A percentile compares a stretch with the other conserved stretches of the same genome.
Evolutionary conservation across 1,140 invertebrate genomes (phyloP).

Genomic region (Ptiloglossa arizonensis): DNA sequence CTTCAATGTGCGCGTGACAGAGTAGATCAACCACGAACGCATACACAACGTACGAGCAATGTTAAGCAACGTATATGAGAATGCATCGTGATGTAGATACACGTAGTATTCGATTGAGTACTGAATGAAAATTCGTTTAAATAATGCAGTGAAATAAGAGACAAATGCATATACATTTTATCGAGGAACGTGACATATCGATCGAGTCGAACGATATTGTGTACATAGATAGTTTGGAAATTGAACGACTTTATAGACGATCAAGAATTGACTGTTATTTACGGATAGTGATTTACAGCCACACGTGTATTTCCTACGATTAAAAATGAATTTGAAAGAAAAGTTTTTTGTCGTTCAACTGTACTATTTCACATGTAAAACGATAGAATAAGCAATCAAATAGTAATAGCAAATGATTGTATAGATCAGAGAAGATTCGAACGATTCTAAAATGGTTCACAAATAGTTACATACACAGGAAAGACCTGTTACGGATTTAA

Average conservation of each 20-base stretch:
- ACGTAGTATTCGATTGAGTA: no score
- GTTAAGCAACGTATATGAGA: no score
- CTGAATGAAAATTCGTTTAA: no score
- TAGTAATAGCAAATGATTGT: conserved; percentile 3
- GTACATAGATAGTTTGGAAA: background rate
- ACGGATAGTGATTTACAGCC: background rate
- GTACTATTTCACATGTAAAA: background rate
- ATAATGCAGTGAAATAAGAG: no score
- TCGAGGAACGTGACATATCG: conserved; percentile 7
- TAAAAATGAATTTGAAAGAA: background rate
- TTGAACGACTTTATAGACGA: conserved; percentile 5
- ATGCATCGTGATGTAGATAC: no score
- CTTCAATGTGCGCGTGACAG: no score
- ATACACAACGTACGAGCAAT: no score
- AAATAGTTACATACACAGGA: conserved; percentile 2
- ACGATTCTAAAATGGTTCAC: background rate
- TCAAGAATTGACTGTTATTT: background rate
- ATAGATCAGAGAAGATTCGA: background rate
- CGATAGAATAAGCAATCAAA: background rate
- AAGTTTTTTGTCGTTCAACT: background rate
- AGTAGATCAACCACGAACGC: no score
- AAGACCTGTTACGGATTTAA: conserved; percentile 37
- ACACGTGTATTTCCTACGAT: background rate
- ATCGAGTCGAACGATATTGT: conserved; percentile 2
- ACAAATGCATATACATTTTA: conserved; percentile 9